Conservation (phyloP, 2,113 vertebrate genomes). For the Actinemys pallida region DNA sequence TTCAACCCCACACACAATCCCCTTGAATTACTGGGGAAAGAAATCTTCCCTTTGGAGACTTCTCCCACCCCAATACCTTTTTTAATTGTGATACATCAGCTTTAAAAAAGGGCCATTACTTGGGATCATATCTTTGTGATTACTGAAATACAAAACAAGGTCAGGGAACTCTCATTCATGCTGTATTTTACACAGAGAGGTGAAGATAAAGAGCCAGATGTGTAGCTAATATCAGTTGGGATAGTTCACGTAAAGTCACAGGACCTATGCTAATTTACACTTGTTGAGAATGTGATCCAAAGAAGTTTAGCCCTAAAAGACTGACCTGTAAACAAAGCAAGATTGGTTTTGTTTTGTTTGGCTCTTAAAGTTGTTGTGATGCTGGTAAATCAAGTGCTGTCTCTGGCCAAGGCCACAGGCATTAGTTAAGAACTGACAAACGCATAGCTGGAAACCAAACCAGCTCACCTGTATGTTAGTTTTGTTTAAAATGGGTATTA, state of each 20-base stretch:
- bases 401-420: no score
- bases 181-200: not conserved
- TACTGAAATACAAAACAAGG: not conserved
- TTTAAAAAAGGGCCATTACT: no score
- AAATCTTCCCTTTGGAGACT: no score
- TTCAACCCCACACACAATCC: no score
- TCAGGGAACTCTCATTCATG: not conserved
- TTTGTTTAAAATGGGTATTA: no score
- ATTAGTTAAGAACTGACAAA: no score
- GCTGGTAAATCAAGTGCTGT: no score
- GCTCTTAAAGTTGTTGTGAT: not conserved
- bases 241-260: not conserved
- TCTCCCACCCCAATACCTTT: no score
- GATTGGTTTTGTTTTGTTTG: not conserved
- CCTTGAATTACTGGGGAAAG: no score
- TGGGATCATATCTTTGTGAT: not conserved
- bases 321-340: not conserved
- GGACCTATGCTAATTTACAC: not conserved
- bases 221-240: not conserved
- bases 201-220: not conserved
- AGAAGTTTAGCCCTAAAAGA: not conserved
- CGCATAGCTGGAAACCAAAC: no score
- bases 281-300: not conserved
- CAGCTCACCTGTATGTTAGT: no score
- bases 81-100: no score